A percentile compares a stretch with the other conserved stretches of the same genome.
Evolutionary conservation across 1,140 invertebrate species (phyloP).

Genomic region (Pollicipes pollicipes): DNA sequence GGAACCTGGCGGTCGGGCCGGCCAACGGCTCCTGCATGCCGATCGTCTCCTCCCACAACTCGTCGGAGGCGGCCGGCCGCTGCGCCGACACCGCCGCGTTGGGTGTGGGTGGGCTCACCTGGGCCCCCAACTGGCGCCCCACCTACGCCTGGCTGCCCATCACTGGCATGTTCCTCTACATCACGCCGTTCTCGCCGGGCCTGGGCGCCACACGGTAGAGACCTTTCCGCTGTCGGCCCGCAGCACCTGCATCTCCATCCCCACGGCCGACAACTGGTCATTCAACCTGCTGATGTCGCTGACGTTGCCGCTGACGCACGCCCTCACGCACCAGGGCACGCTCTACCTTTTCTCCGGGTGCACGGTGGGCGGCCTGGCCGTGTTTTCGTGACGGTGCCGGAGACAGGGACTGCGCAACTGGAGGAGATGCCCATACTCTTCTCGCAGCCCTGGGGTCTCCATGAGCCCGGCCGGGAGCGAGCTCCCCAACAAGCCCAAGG

Average conservation of each 20-base stretch:
- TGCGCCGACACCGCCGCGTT: conserved; percentile 15
- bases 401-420: conserved; percentile 35
- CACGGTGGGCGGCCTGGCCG: conserved; percentile 30
- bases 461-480: too few species aligned
- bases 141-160: conserved; percentile 35
- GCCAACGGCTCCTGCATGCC: neutral
- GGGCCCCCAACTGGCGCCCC: conserved; percentile 30
- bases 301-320: conserved; percentile 32
- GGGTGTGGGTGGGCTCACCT: conserved; percentile 18
- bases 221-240: conserved; percentile 44
- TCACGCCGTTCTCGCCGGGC: conserved; percentile 21
- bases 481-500: too few species aligned
- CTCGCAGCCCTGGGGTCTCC: conserved; percentile 12
- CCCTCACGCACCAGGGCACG: conserved; percentile 25
- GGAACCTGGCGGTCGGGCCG: neutral
- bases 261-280: conserved; percentile 41
- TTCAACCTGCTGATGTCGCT: conserved; percentile 40
- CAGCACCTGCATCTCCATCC: conserved; percentile 35
- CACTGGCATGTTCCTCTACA: conserved; percentile 32
- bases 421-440: conserved; percentile 36
- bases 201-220: conserved; percentile 45
- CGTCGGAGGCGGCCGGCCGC: conserved; percentile 5
- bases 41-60: neutral
- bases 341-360: conserved; percentile 36
- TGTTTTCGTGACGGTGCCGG: conserved; percentile 35